Percentiles rank a stretch among this genome's conserved stretches.
Evolutionary conservation across 2,797 vertebrate genomes (phyloP).

Genomic region (Paratrypauchen microcephalus): DNA sequence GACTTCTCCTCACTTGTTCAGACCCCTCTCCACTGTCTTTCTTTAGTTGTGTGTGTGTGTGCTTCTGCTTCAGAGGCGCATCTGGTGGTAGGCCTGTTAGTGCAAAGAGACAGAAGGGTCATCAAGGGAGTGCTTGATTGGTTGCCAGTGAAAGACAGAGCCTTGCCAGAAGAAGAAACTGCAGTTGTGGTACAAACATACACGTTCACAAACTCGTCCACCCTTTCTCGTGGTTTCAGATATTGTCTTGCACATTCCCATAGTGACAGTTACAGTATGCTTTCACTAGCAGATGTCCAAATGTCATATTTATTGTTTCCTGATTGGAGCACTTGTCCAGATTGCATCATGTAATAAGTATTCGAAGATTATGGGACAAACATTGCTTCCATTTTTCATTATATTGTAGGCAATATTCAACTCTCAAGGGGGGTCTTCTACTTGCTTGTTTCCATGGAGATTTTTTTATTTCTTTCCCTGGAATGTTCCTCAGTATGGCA

Average conservation of each 20-base stretch:
- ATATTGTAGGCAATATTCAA: not conserved
- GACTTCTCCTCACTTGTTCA: constrained; percentile 53
- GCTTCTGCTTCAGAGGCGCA: constrained; percentile 70
- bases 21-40: constrained; percentile 49
- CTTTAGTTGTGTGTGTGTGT: constrained; percentile 41
- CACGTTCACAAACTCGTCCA: constrained; percentile 56
- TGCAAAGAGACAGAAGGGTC: constrained; percentile 78
- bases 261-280: constrained; percentile 30
- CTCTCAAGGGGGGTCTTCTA: too few species aligned
- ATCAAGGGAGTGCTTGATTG: constrained; percentile 77
- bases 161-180: constrained; percentile 73
- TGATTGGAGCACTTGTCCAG: constrained; percentile 22
- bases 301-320: constrained; percentile 31
- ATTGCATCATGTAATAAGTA: not conserved
- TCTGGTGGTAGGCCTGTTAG: constrained; percentile 80
- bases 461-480: too few species aligned
- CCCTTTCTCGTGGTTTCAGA: constrained; percentile 46
- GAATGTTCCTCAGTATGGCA: too few species aligned
- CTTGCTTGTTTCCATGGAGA: too few species aligned
- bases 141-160: constrained; percentile 71
- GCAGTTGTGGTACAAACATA: constrained; percentile 68
- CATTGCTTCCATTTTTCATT: not conserved
- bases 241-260: constrained; percentile 51
- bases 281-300: constrained; percentile 45
- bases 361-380: not conserved